Evolutionary conservation across 2,113 vertebrate species (phyloP), one percentile per base, ranked within the genome.

Genomic region (human): DNA sequence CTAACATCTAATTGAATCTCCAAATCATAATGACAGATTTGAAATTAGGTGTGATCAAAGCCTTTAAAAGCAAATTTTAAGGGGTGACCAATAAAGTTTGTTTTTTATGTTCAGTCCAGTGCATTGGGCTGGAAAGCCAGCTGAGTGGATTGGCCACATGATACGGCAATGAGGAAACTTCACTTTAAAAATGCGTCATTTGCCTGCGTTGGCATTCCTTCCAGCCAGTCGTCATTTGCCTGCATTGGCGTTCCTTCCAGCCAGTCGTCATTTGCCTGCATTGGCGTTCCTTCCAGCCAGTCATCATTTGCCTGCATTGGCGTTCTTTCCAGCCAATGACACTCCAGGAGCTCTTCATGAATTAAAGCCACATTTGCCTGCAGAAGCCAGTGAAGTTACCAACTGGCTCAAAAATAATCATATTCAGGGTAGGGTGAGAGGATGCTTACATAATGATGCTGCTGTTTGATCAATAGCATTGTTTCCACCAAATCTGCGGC

Each of bases 381-480:
- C n/a, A 72, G 35, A 72, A 72, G 70, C 70, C 20, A 40, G 70
- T 72, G 70, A 72, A 72, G 18, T 40, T 22, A 2, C 20, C n/a
- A 20, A 11, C 35, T 5, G 18, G 70, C 20, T 38, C 8, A 38
- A 40, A 70, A 40, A 72, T 2, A 2, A 23, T 38, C 35, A 9
- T 10, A 18, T 72, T 20, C n/a, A 8, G 1, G 18, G n/a, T 38
- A 72, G 70, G 70, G 20, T 38, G 8, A 72, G n/a, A 22, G 22
- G 70, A 23, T 8, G 3, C 68, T 4, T 22, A 38, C 8, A 20
- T 17, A 9, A 22, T 0, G 4, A 18, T 38, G 35, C 8, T 4
- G 8, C 35, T 20, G n/a, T 23, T n/a, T 17, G 3, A 5, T 72
- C n/a, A 12, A 1, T 1, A 72, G 18, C 4, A 22, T 5, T 11